A percentile compares a stretch with the other conserved stretches of the same genome.
Conservation (phyloP, 2,888 invertebrate species). For the Andrena camellia region DNA sequence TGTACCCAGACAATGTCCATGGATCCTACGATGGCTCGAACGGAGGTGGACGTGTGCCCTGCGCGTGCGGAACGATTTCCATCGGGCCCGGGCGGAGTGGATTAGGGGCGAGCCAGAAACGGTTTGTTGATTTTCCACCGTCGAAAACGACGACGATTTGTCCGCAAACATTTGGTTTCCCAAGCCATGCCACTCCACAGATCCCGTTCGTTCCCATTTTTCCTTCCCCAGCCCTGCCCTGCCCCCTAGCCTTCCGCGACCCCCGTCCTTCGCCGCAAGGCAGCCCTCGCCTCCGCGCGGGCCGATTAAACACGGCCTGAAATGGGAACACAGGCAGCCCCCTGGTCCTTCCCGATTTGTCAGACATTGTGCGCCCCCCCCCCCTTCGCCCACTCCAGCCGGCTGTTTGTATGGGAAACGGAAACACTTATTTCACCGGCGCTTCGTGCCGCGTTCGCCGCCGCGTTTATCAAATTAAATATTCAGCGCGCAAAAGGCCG, state of each 20-base stretch:
- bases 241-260: conserved; percentile 11
- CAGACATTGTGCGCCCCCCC: conserved; percentile 30
- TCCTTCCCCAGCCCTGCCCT: conserved; percentile 42
- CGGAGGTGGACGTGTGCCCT: conserved; percentile 23
- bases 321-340: conserved; percentile 34
- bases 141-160: conserved; percentile 73
- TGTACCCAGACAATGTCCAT: conserved; percentile 47
- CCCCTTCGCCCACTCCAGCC: background rate
- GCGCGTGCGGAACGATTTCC: conserved; percentile 63
- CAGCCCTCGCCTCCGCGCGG: conserved; percentile 1
- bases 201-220: conserved; percentile 65
- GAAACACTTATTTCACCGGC: conserved; percentile 25
- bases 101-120: conserved; percentile 60
- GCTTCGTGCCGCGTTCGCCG: background rate
- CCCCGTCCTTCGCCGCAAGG: conserved; percentile 6
- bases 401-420: conserved; percentile 36
- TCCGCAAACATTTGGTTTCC: conserved; percentile 73
- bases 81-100: conserved; percentile 48
- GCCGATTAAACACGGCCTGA: conserved; percentile 59
- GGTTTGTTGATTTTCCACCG: conserved; percentile 72
- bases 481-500: conserved; percentile 30
- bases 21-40: conserved; percentile 26
- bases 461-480: conserved; percentile 55
- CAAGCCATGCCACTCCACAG: conserved; percentile 57
- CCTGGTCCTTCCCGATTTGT: conserved; percentile 28